Base-by-base conservation (phyloP, 2,888 invertebrate species). In the Colletes collaris region DNA sequence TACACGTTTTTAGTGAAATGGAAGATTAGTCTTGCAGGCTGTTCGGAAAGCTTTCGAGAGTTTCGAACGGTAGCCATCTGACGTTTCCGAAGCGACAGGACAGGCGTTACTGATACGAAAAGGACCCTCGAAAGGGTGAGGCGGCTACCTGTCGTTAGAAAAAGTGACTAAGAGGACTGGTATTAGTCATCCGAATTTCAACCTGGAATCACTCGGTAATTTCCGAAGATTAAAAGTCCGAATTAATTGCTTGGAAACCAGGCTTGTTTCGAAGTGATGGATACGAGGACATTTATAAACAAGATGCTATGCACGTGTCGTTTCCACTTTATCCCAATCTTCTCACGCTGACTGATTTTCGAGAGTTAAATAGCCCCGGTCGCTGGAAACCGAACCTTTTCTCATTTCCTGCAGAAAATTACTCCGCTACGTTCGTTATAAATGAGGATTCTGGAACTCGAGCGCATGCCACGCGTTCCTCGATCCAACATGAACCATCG, bases 221-320 rank as follows among this genome's bases (percentile, higher is more conserved):
- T 88, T 86, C 53, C 68, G 73, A 62, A 66, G 68, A 90, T 90
- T 87, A 87, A 89, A 86, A 84, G 84, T 85, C 86, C 82, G 69
- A 88, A 90, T 90, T 90, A 90, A 90, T 90, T 89, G 88, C 77
- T 79, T 80, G 64, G 52, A 72, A 70, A 63, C 68, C 58, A 64
- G 65, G 64, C 73, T 83, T 68, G 81, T 85, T 85, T 70, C 19
- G 50, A 65, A 40, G 59, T 86, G 88, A 90, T 89, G 71, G 74
- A 89, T 89, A 82, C 74, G 58, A 53, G 66, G 62, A 69, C 80
- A 89, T 89, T 86, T 79, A 69, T 88, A 75, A 73, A 44, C 62
- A 59, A 64, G 60, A 68, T 72, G 67, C 71, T 46, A 72, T 70
- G 60, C 70, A 77, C 81, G 80, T 87, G 86, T 87, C 83, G 67